A percentile compares a stretch with the other conserved stretches of the same genome.
Conservation (phyloP, 2,113 vertebrate genomes). For the Symphodus melops region DNA sequence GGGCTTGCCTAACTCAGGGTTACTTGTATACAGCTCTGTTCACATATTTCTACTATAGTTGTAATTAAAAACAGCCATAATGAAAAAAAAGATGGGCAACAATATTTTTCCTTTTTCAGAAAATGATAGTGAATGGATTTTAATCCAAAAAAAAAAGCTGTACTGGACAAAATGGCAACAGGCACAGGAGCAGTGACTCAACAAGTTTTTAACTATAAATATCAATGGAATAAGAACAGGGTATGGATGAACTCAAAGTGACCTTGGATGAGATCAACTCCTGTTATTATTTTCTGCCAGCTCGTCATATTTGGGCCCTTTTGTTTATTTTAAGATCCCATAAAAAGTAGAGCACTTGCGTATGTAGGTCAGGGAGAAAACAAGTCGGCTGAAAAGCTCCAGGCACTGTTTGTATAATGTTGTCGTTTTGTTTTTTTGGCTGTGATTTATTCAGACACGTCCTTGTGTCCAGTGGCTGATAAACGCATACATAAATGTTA, state of each 20-base stretch:
- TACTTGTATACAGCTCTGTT: constrained; percentile 14
- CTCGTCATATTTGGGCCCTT: constrained; percentile 3
- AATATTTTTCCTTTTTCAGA: too few relatives aligned
- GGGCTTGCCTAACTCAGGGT: constrained; percentile 38
- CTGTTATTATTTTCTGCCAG: neutral
- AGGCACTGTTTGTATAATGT: neutral
- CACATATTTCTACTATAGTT: too few relatives aligned
- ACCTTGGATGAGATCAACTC: neutral
- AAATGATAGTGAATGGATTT: neutral
- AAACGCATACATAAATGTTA: neutral
- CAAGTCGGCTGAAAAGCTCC: neutral
- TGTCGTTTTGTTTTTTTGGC: neutral
- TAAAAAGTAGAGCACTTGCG: constrained; percentile 17
- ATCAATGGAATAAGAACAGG: neutral
- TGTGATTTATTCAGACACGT: neutral
- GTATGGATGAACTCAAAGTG: neutral
- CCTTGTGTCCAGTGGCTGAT: neutral
- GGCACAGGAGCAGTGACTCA: constrained; percentile 11
- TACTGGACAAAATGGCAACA: neutral
- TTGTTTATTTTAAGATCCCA: constrained; percentile 27
- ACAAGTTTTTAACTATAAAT: constrained; percentile 21
- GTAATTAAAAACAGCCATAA: too few relatives aligned
- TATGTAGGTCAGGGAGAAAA: constrained; percentile 64
- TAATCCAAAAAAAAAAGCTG: neutral
- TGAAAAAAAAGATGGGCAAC: neutral